These are phyloP conservation scores for Semicossyphus pulcher DNA, from an alignment of 2,113 vertebrate species.

Conservation along the genomic window DNA sequence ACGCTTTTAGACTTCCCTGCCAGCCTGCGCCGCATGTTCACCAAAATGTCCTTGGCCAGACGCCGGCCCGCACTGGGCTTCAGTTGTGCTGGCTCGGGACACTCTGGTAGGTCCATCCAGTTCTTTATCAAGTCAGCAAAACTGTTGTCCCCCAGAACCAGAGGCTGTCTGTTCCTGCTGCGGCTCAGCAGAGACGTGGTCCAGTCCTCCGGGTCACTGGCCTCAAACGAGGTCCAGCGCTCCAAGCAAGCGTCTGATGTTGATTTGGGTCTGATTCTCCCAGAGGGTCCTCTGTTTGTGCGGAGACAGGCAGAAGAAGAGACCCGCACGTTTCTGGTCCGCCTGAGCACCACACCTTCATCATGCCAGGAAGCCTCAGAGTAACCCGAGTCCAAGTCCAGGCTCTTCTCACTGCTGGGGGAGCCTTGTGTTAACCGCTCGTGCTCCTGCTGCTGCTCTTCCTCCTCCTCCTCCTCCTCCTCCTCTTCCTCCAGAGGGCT, in stretches of 20 bases:
- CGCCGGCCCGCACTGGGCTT: constrained; percentile 80
- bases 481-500: constrained; percentile 85
- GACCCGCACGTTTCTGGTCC: constrained; percentile 83
- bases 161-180: constrained; percentile 93
- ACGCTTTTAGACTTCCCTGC: constrained; percentile 85
- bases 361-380: constrained; percentile 93
- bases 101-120: constrained; percentile 98
- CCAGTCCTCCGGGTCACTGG: constrained; percentile 89
- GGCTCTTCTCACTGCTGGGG: constrained; percentile 87
- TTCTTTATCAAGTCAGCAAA: constrained; percentile 98
- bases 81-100: constrained; percentile 80
- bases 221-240: constrained; percentile 91
- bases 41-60: constrained; percentile 91
- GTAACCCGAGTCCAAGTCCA: constrained; percentile 95
- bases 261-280: constrained; percentile 90
- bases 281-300: constrained; percentile 78
- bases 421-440: constrained; percentile 72
- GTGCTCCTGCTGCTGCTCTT: constrained; percentile 79
- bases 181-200: constrained; percentile 91
- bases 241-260: constrained; percentile 95
- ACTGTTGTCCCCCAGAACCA: constrained; percentile 97
- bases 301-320: constrained; percentile 85
- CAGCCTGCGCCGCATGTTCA: constrained; percentile 90
- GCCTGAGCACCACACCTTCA: constrained; percentile 85
- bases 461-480: constrained; percentile 81